Base-by-base conservation (phyloP, 2,888 invertebrate species). In the Caenorhabditis doughertyi region DNA sequence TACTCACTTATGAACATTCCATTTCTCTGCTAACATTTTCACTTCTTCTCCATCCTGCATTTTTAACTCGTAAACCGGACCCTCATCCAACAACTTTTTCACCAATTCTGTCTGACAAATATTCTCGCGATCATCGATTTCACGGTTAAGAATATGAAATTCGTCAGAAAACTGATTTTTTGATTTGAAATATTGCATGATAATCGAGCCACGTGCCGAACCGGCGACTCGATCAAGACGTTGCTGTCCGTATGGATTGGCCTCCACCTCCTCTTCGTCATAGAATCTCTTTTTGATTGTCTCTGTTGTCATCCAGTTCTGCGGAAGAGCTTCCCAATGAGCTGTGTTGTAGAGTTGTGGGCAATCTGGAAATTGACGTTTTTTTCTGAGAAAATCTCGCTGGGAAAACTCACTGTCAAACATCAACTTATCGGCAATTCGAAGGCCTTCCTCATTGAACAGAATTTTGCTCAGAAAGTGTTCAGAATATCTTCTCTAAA, bases 191-290 rank as follows among this genome's bases (percentile, higher is more conserved):
- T 29, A 21, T 13, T 13, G 11, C 18, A 56, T 18, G 4, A 82
- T 73, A 16, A 68, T 39, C 44, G 64, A 73, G 32, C 82, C 82
- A 3, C 82, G 77, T 23, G 79, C 72, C 13, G 62, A 44, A 8
- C 55, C 58, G 2, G 64, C 72, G 0, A 79, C 79, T 68, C 55
- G 29, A 49, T 81, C 81, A 0, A 81, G 53, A 0, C 18, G 18
- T n/a, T 81, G 76, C 11, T 27, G 27, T 3, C 21, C 64, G 39
- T 18, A 65, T 7, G 47, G 74, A 23, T 64, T 21, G 2, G n/a
- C 18, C 3, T 56, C 42, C 16, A 53, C 2, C 18, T 70, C 70
- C 11, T 49, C 44, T 25, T 42, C 32, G 4, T 71, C 51, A 23
- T 53, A 81, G 21, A 76, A 76, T 25, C 42, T 47, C 16, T 64